A percentile compares a stretch with the other conserved stretches of the same genome.
Conservation (phyloP, 2,888 invertebrate genomes). For the Dynastes maya region DNA sequence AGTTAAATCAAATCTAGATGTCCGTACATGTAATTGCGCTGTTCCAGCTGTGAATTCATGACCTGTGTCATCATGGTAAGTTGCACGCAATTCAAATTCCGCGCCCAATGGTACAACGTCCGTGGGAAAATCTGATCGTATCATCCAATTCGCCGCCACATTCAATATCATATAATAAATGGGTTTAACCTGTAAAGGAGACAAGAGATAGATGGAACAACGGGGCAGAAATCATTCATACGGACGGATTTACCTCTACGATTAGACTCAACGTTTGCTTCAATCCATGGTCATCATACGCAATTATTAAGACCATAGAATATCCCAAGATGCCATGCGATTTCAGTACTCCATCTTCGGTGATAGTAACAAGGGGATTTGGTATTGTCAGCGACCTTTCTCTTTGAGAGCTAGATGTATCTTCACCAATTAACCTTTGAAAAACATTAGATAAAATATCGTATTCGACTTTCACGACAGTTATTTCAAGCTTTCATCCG, state of each 20-base stretch:
- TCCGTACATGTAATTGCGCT: constrained; percentile 70
- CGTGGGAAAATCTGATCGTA: constrained; percentile 59
- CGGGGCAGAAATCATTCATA: not conserved
- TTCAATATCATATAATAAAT: constrained; percentile 70
- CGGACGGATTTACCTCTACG: constrained; percentile 69
- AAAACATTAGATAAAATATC: constrained; percentile 29
- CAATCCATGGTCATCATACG: constrained; percentile 72
- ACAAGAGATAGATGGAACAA: not conserved
- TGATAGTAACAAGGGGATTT: constrained; percentile 63
- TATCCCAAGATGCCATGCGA: constrained; percentile 67
- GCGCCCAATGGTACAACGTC: constrained; percentile 72
- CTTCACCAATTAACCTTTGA: constrained; percentile 59
- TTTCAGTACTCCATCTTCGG: constrained; percentile 64
- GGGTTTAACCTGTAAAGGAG: constrained; percentile 66
- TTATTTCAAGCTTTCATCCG: too few species aligned
- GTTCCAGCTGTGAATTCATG: constrained; percentile 72
- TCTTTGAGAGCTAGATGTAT: constrained; percentile 49
- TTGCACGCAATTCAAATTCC: constrained; percentile 70
- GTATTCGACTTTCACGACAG: too few species aligned
- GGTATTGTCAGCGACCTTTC: constrained; percentile 57
- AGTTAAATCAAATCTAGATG: constrained; percentile 70
- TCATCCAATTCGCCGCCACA: constrained; percentile 64
- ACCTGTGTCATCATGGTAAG: constrained; percentile 75
- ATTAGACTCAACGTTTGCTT: constrained; percentile 72
- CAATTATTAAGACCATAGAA: constrained; percentile 69